Conservation (phyloP, 2,888 invertebrate species). For the Cephalotes varians region DNA sequence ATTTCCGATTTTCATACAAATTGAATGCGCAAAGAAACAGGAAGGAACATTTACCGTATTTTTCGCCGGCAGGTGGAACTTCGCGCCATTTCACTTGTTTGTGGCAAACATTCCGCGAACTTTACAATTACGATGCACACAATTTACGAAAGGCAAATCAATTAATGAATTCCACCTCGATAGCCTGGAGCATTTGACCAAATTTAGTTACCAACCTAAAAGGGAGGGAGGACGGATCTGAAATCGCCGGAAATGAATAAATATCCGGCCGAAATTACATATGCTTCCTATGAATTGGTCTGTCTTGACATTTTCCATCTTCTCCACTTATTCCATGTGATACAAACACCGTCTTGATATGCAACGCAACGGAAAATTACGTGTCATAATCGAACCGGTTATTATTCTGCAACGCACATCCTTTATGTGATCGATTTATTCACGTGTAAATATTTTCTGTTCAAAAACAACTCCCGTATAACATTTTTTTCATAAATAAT, state of each 20-base stretch:
- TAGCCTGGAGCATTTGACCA: not conserved
- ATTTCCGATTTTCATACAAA: constrained; percentile 8
- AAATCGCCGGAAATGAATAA: constrained; percentile 68
- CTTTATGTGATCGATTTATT: constrained; percentile 3
- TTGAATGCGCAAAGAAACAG: not conserved
- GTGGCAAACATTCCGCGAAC: constrained; percentile 2
- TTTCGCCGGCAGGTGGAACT: not conserved
- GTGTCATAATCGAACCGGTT: not conserved
- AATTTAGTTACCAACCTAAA: constrained; percentile 56
- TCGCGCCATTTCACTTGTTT: constrained; percentile 7
- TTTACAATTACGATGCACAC: not conserved
- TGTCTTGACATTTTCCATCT: not conserved
- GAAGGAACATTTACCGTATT: not conserved
- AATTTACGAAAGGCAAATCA: not conserved
- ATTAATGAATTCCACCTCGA: constrained; percentile 32
- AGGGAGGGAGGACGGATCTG: not conserved
- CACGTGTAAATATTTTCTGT: not conserved
- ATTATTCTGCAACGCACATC: not conserved
- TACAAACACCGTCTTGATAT: not conserved
- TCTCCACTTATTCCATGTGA: not conserved
- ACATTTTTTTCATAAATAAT: not conserved
- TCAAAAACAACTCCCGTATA: not conserved
- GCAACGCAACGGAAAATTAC: constrained; percentile 16
- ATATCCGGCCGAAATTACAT: constrained; percentile 66
- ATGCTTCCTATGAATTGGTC: constrained; percentile 48